phyloP scores from a whole-genome alignment of 2,888 invertebrate species.

The Hemaris fuciformis region DNA sequence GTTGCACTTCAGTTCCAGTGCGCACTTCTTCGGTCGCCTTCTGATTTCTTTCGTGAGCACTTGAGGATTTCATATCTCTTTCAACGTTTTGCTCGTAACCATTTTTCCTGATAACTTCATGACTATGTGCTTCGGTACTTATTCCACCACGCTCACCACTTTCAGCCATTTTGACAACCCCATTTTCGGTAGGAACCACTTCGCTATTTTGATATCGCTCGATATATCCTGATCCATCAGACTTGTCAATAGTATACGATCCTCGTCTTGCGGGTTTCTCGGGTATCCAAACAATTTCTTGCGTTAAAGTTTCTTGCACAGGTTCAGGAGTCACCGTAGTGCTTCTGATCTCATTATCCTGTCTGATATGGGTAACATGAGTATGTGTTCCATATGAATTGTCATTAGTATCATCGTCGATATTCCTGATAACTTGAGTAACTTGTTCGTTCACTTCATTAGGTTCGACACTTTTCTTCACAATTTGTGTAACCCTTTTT shows the following conservation, averaged over 20 bases:
- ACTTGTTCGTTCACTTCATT: conserved; percentile 30
- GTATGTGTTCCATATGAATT: conserved; percentile 40
- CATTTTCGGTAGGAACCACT: conserved; percentile 64
- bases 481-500: neutral
- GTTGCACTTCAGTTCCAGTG: conserved; percentile 63
- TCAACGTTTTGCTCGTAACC: conserved; percentile 63
- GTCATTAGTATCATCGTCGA: conserved; percentile 32
- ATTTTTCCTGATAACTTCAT: conserved; percentile 52
- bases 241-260: conserved; percentile 71
- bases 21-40: conserved; percentile 61
- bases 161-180: conserved; percentile 50
- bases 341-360: conserved; percentile 60
- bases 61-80: conserved; percentile 53
- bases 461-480: conserved; percentile 18
- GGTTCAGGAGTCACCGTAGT: conserved; percentile 67
- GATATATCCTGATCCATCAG: conserved; percentile 52
- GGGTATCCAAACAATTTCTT: conserved; percentile 72
- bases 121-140: conserved; percentile 50
- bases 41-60: conserved; percentile 60
- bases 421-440: conserved; percentile 24
- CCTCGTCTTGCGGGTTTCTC: conserved; percentile 65
- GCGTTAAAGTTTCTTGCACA: conserved; percentile 61
- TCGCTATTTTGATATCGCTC: conserved; percentile 64
- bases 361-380: conserved; percentile 61
- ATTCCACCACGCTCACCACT: conserved; percentile 57